A percentile compares a stretch with the other conserved stretches of the same genome.
Evolutionary conservation across 2,797 vertebrate species (phyloP).

Genomic region (Eidolon dupreanum): DNA sequence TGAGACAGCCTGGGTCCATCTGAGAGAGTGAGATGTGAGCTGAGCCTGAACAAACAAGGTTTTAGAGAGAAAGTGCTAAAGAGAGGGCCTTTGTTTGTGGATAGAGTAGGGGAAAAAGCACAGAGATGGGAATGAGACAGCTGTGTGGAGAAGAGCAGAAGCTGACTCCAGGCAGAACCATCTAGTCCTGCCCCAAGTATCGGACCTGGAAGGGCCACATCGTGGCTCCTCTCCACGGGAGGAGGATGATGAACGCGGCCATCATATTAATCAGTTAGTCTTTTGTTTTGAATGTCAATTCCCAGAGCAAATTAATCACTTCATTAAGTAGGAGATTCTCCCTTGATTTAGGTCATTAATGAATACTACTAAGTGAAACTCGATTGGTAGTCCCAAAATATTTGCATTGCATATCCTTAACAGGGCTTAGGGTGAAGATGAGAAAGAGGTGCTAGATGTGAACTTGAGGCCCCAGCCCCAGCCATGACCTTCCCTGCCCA

Average conservation of each 20-base stretch:
- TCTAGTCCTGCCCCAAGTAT: not conserved
- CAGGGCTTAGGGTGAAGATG: not conserved
- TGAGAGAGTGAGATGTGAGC: not conserved
- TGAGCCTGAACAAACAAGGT: not conserved
- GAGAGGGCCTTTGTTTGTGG: not conserved
- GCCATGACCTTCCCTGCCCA: not conserved
- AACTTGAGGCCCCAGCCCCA: not conserved
- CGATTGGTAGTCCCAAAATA: not conserved
- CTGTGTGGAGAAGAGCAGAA: accelerated
- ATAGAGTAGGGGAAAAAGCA: not conserved
- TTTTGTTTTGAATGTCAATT: slow-evolving; percentile 50
- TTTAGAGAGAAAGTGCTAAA: not conserved
- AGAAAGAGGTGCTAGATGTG: not conserved
- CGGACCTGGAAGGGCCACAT: not conserved
- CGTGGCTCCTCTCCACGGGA: not conserved
- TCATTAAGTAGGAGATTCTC: slow-evolving; percentile 64
- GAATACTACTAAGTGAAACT: slow-evolving; percentile 42
- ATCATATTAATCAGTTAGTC: slow-evolving; percentile 63
- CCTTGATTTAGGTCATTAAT: slow-evolving; percentile 54
- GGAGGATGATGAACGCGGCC: slow-evolving; percentile 37
- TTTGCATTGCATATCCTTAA: not conserved
- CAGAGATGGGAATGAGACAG: not conserved
- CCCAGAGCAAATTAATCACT: slow-evolving; percentile 66
- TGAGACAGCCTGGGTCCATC: not conserved
- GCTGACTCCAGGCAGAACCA: not conserved